Conservation (phyloP, 2,113 vertebrate species). For the Cricetomys ansorgei region DNA sequence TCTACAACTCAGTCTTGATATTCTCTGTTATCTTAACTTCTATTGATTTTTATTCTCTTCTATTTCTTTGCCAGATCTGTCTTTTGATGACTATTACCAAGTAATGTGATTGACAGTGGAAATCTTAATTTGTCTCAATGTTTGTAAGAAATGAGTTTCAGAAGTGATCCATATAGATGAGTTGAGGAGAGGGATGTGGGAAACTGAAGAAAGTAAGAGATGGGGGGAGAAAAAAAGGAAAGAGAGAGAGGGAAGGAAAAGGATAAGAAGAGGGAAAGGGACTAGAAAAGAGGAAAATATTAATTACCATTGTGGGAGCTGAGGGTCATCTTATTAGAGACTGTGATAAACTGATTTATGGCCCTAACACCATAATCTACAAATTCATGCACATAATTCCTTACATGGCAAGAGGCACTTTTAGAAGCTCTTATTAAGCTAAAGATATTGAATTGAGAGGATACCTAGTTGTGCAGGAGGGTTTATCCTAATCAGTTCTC, state of each 20-base stretch:
- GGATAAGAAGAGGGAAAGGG: neutral
- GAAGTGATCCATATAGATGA: neutral
- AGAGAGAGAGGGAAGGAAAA: neutral
- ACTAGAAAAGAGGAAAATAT: neutral
- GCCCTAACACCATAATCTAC: neutral
- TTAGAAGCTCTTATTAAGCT: neutral
- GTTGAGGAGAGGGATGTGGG: neutral
- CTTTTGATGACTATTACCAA: neutral
- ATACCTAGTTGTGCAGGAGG: neutral
- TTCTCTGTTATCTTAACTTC: neutral
- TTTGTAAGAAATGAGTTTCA: neutral
- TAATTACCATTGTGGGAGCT: neutral
- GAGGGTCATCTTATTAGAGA: neutral
- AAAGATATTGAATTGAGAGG: neutral
- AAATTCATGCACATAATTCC: neutral
- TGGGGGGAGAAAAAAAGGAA: accelerated
- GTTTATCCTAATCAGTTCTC: accelerated
- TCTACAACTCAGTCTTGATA: neutral
- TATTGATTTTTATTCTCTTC: neutral
- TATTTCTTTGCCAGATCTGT: neutral
- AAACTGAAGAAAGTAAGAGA: neutral
- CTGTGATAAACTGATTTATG: neutral
- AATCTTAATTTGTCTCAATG: constrained; percentile 3
- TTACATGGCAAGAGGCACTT: neutral
- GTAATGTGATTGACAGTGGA: neutral